Evolutionary conservation across 1,140 invertebrate genomes (phyloP), one percentile per base, ranked within the genome.

Genomic region (Drosophila gunungcola): DNA sequence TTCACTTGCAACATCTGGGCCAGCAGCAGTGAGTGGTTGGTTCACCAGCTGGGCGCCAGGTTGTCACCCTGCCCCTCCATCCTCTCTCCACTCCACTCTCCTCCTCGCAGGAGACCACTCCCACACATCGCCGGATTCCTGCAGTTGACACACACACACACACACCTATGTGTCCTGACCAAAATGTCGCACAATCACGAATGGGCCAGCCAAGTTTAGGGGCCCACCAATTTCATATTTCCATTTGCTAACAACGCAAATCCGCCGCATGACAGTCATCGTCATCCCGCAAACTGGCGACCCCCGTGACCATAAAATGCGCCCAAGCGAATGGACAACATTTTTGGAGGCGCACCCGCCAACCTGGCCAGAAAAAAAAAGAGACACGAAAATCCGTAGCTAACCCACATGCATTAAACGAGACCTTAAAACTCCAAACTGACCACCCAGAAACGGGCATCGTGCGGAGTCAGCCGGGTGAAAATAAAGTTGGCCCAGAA

Each of bases 1-100:
- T 49, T 72, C 68, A 72, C 78, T 86, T 85, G 82, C 82, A 81
- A 86, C 83, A 86, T 62, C 72, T 77, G 39, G 41, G 57, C 62
- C 65, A 64, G 34, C 61, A 61, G 55, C 72, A 61, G 51, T 65
- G 54, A 82, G 74, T 82, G 58, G 65, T 36, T 57, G 49, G 43
- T 39, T 38, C 39, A 54, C 63, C 65, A 69, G 38, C 48, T 69
- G 48, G 62, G 72, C 68, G 80, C 75, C 75, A 63, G 39, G 41
- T 58, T 51, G 51, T 16, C 9, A n/a, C 42, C 12, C 21, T 10
- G 5, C n/a, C n/a, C n/a, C 38, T 21, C 6, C 32, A n/a, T n/a
- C 25, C 4, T 48, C 25, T 38, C 16, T 21, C 16, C 16, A 21
- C 16, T 21, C 1, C 16, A 21, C 16, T 21, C 57, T 3, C 5